Evolutionary conservation across 2,797 vertebrate genomes (phyloP).

Genomic region (Onychomys leucogaster): DNA sequence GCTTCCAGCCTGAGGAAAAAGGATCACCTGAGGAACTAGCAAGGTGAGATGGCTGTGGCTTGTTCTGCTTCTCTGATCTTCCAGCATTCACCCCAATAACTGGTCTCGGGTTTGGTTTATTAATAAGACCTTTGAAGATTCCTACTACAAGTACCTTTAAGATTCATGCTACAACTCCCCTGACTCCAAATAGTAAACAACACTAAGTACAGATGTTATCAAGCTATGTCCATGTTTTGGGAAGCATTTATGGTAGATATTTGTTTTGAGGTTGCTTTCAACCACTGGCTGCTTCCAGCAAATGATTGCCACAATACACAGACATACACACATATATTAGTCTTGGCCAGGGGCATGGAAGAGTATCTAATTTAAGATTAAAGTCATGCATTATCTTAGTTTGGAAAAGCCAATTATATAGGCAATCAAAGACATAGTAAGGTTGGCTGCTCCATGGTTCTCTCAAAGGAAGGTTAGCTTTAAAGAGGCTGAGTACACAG

Average conservation of each 20-base stretch:
- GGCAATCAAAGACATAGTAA: not conserved
- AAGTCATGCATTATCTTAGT: not conserved
- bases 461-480: not conserved
- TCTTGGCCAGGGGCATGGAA: not conserved
- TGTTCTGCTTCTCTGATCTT: no score
- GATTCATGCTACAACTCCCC: no score
- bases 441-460: no score
- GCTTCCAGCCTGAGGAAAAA: no score
- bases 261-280: not conserved
- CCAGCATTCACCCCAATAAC: no score
- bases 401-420: not conserved
- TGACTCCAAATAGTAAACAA: not conserved
- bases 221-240: no score
- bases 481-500: not conserved
- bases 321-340: not conserved
- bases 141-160: no score
- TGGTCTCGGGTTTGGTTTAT: no score
- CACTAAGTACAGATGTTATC: fast-evolving
- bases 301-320: not conserved
- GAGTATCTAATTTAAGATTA: not conserved
- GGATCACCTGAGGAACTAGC: no score
- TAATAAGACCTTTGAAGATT: no score
- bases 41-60: no score
- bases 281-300: not conserved
- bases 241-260: not conserved